phyloP scores from a whole-genome alignment of 2,797 vertebrate genomes.

The Alfaro cultratus region DNA sequence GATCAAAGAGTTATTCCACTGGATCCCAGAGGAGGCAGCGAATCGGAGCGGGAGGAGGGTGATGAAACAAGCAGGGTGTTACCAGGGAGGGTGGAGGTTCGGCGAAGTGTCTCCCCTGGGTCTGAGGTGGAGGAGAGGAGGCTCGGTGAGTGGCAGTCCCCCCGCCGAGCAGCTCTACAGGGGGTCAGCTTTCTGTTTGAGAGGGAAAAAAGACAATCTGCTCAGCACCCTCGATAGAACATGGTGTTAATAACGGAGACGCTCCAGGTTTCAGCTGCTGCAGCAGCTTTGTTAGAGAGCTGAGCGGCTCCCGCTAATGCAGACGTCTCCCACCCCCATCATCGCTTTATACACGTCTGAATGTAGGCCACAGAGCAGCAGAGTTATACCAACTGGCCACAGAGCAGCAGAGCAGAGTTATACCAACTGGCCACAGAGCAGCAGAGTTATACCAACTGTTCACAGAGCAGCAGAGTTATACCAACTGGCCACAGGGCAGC shows the following conservation, averaged over 20 bases:
- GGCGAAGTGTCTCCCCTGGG: slow-evolving; percentile 66
- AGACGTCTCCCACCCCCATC: slow-evolving; percentile 37
- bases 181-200: slow-evolving; percentile 69
- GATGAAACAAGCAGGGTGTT: slow-evolving; percentile 44
- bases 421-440: too few relatives aligned
- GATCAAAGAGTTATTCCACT: slow-evolving; percentile 50
- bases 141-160: slow-evolving; percentile 44
- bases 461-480: too few relatives aligned
- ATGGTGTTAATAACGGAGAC: slow-evolving; percentile 38
- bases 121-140: slow-evolving; percentile 64
- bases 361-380: not conserved
- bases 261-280: slow-evolving; percentile 44
- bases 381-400: not conserved
- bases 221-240: slow-evolving; percentile 33
- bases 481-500: too few relatives aligned
- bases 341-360: not conserved
- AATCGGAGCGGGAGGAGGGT: not conserved
- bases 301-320: slow-evolving; percentile 36
- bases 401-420: not conserved
- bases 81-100: slow-evolving; percentile 31
- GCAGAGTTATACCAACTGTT: too few relatives aligned
- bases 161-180: slow-evolving; percentile 57
- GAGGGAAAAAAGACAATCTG: slow-evolving; percentile 29
- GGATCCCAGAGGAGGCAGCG: slow-evolving; percentile 28
- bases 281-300: slow-evolving; percentile 57